Conservation (phyloP, 1,140 invertebrate species). For the Drosophila persimilis region DNA sequence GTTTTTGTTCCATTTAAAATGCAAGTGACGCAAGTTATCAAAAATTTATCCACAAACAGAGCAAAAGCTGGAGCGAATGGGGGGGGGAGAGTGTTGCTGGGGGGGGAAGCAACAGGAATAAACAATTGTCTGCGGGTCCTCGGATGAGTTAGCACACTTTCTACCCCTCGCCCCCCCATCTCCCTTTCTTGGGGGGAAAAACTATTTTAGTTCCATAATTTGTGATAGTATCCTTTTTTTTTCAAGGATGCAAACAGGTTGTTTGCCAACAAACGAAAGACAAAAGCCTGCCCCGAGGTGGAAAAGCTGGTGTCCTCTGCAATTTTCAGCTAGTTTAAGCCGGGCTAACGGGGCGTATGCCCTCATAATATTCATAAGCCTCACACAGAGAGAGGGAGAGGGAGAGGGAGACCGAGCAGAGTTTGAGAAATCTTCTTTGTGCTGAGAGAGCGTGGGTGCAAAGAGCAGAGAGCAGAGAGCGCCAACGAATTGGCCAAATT, state of each 20-base stretch:
- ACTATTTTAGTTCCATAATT: slow-evolving; percentile 42
- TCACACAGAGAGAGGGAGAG: too few relatives aligned
- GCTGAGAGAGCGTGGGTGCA: background rate
- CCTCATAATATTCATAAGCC: background rate
- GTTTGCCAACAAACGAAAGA: slow-evolving; percentile 31
- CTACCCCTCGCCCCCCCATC: too few relatives aligned
- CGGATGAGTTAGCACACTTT: too few relatives aligned
- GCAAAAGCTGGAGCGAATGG: slow-evolving; percentile 1
- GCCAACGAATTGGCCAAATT: slow-evolving; percentile 72
- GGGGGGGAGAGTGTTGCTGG: slow-evolving; percentile 10
- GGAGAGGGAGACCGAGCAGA: too few relatives aligned
- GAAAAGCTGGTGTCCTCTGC: too few relatives aligned
- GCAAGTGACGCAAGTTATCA: slow-evolving; percentile 77
- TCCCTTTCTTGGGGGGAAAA: slow-evolving; percentile 1
- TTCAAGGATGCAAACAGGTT: slow-evolving; percentile 44
- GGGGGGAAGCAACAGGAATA: slow-evolving; percentile 47
- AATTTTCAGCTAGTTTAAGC: slow-evolving; percentile 18
- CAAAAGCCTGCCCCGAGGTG: slow-evolving; percentile 11
- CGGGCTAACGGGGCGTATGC: slow-evolving; percentile 16
- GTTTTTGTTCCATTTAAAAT: slow-evolving; percentile 51
- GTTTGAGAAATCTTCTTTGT: too few relatives aligned
- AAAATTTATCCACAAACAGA: slow-evolving; percentile 63
- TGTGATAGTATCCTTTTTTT: background rate
- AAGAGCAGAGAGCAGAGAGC: background rate
- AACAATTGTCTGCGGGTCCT: slow-evolving; percentile 11